Evolutionary conservation across 2,888 invertebrate species (phyloP).

Genomic region (Anthophora plumipes): DNA sequence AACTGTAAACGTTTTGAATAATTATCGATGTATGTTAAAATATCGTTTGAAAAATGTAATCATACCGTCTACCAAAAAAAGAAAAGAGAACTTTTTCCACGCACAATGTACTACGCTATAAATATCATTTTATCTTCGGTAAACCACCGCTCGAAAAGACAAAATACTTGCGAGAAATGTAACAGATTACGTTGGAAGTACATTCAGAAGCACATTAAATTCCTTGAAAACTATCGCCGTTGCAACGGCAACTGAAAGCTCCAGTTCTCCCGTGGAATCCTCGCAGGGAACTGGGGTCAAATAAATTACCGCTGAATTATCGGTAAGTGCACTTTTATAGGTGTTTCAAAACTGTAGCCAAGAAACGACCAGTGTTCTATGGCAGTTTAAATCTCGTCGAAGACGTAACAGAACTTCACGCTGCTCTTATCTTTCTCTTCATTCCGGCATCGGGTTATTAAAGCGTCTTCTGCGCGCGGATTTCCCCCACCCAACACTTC

Average conservation of each 20-base stretch:
- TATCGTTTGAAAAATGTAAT: too few species aligned
- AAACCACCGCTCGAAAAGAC: constrained; percentile 10
- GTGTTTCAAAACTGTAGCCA: constrained; percentile 55
- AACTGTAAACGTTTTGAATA: neutral
- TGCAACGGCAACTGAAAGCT: neutral
- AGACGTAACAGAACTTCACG: constrained; percentile 53
- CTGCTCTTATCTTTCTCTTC: constrained; percentile 46
- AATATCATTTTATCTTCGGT: neutral
- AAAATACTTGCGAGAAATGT: neutral
- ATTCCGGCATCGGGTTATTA: constrained; percentile 50
- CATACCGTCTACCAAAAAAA: neutral
- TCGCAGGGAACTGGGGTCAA: constrained; percentile 18
- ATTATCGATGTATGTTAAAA: too few species aligned
- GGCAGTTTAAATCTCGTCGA: constrained; percentile 60
- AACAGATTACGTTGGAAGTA: neutral
- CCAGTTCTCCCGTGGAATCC: constrained; percentile 9
- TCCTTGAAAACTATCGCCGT: constrained; percentile 18
- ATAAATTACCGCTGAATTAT: constrained; percentile 60
- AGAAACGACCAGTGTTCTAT: constrained; percentile 35
- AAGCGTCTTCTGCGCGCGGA: constrained; percentile 41
- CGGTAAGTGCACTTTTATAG: constrained; percentile 53
- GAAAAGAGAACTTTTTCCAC: too few species aligned
- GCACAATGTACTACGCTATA: neutral
- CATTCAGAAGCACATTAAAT: constrained; percentile 6
- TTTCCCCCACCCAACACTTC: constrained; percentile 41